Percentiles rank a stretch among this genome's conserved stretches.
phyloP scores from a whole-genome alignment of 1,140 invertebrate genomes.

The Archivesica marissinica region DNA sequence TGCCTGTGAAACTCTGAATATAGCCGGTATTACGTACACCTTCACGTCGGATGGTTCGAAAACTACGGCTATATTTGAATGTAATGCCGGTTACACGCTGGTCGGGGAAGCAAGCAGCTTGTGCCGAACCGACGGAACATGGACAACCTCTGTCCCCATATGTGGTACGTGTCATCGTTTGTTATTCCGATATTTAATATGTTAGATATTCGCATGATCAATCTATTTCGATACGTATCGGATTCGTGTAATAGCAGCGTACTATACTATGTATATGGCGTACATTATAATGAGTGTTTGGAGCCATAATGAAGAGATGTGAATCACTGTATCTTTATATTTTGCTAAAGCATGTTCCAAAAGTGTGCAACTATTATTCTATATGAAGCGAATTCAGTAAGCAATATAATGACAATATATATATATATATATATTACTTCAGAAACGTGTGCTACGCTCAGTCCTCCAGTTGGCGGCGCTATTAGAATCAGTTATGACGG shows the following conservation, averaged over 20 bases:
- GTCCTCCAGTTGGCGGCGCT: neutral
- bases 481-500: neutral
- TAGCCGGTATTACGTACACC: neutral
- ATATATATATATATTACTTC: neutral
- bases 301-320: no score
- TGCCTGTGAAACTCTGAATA: constrained; percentile 13
- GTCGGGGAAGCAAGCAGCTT: neutral
- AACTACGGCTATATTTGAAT: constrained; percentile 36
- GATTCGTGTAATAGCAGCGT: no score
- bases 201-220: no score
- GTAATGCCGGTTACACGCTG: constrained; percentile 27
- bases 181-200: neutral
- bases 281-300: no score
- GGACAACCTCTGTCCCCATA: constrained; percentile 20
- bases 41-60: constrained; percentile 20
- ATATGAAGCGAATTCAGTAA: no score
- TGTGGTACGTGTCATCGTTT: constrained; percentile 19
- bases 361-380: no score
- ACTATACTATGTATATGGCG: no score
- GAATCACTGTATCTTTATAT: no score
- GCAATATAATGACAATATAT: no score
- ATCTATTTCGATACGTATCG: no score
- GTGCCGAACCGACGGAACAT: constrained; percentile 52
- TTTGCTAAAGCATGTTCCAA: no score
- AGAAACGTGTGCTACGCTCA: neutral